These are phyloP conservation scores for Drosophila pruinosa DNA, from an alignment of 1,140 invertebrate species.

Conservation along the genomic window DNA sequence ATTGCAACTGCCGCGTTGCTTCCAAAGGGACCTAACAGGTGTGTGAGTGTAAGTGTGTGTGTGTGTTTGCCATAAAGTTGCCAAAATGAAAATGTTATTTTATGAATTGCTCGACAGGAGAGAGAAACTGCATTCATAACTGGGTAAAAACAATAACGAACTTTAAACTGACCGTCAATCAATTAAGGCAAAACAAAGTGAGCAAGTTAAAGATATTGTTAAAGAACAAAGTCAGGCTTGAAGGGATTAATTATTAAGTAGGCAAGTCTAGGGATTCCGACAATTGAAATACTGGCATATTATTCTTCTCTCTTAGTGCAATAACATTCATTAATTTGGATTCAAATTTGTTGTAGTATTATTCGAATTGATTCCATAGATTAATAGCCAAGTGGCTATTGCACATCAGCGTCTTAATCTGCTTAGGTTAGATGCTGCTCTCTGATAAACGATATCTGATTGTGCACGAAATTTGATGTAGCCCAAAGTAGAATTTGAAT, in stretches of 20 bases:
- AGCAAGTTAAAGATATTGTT: background rate
- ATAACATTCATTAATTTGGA: too few species aligned
- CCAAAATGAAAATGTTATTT: constrained; percentile 56
- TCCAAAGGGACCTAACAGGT: constrained; percentile 52
- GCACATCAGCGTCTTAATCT: too few species aligned
- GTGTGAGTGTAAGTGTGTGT: constrained; percentile 24
- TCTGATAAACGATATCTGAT: background rate
- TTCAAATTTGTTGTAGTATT: too few species aligned
- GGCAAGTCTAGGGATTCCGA: too few species aligned
- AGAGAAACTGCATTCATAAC: background rate
- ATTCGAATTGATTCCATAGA: too few species aligned
- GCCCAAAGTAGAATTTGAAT: background rate
- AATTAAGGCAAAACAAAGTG: constrained; percentile 43
- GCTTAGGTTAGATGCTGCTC: too few species aligned
- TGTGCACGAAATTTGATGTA: background rate
- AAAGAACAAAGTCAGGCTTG: background rate
- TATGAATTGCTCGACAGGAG: constrained; percentile 15
- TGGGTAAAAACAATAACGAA: background rate
- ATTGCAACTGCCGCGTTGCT: constrained; percentile 8
- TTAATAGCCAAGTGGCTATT: too few species aligned
- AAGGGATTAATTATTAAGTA: too few species aligned
- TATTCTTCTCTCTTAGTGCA: too few species aligned
- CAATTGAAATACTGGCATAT: too few species aligned
- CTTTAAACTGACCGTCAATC: constrained; percentile 37
- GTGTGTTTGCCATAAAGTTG: constrained; percentile 27